These are phyloP conservation scores for Drosophila trichaetosa DNA, from an alignment of 2,888 invertebrate species.

Conservation along the genomic window DNA sequence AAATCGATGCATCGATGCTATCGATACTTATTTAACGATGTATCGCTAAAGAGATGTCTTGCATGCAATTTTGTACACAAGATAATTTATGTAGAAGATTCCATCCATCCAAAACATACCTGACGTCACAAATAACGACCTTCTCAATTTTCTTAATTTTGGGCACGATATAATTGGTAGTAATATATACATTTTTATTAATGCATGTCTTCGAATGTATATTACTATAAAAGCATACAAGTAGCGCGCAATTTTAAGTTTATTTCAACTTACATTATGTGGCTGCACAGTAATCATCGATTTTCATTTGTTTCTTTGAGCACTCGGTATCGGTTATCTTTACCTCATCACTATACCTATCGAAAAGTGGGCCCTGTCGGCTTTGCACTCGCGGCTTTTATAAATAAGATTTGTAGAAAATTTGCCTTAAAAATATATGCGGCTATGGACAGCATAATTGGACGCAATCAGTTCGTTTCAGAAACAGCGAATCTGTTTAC, in stretches of 20 bases:
- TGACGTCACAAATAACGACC: constrained; percentile 16
- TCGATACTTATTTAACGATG: constrained; percentile 56
- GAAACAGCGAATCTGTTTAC: constrained; percentile 84
- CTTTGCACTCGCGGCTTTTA: constrained; percentile 41
- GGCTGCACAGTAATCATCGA: not conserved
- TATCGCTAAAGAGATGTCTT: constrained; percentile 38
- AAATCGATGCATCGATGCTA: constrained; percentile 75
- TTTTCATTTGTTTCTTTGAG: not conserved
- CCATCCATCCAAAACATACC: not conserved
- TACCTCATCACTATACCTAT: constrained; percentile 29
- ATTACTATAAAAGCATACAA: not conserved
- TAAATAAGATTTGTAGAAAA: constrained; percentile 7
- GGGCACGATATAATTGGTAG: not conserved
- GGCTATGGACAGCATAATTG: constrained; percentile 83
- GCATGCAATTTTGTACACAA: constrained; percentile 3
- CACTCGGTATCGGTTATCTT: constrained; percentile 17
- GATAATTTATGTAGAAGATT: constrained; percentile 4
- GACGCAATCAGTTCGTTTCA: constrained; percentile 83
- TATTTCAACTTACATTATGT: not conserved
- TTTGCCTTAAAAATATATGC: constrained; percentile 13
- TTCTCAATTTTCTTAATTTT: not conserved
- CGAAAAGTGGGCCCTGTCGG: constrained; percentile 20
- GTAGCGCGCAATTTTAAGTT: not conserved
- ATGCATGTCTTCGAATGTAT: not conserved
- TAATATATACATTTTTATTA: not conserved